Base-by-base conservation (phyloP, 2,888 invertebrate genomes). In the Heliconius ismenius region DNA sequence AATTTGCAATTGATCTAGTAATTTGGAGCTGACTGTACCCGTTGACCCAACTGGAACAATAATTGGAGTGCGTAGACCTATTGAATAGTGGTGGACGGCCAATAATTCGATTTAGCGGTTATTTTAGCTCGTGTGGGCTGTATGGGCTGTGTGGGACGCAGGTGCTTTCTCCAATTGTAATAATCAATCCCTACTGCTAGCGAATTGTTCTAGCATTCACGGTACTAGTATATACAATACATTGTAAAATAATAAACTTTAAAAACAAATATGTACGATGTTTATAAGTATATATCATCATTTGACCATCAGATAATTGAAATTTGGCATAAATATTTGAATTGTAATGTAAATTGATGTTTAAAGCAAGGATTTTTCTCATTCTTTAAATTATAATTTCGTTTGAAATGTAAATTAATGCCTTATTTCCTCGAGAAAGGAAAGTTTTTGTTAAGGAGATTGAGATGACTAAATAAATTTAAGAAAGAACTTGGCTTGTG, bases 21-120 rank as follows among this genome's bases (percentile, higher is more conserved):
- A 79, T 79, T 78, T 81, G 82, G 73, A 63, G 62, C 60, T 81
- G 81, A 85, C 84, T 87, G 83, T 84, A 85, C 90, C 88, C 86
- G 86, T 86, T 83, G 83, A 86, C 82, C 82, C 85, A 84, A 84
- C 83, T 81, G 86, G 85, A 88, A 88, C 86, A 85, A 85, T 87
- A 89, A 88, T 88, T 84, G 82, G 82, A 85, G 85, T 87, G 86
- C 85, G 88, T 89, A 86, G 86, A 86, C 86, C 85, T 86, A 89
- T 87, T 89, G 89, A 89, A 90, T 89, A 85, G 87, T 82, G 83
- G 86, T 84, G 88, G 85, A 86, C 87, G 85, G 86, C 86, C 88
- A 91, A 90, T 92, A 91, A 92, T 90, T 92, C 91, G 90, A 92
- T 92, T 92, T 91, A 86, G 90, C 87, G 93, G 92, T 91, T 90